phyloP scores from a whole-genome alignment of 2,888 invertebrate species.

The Tigriopus californicus region DNA sequence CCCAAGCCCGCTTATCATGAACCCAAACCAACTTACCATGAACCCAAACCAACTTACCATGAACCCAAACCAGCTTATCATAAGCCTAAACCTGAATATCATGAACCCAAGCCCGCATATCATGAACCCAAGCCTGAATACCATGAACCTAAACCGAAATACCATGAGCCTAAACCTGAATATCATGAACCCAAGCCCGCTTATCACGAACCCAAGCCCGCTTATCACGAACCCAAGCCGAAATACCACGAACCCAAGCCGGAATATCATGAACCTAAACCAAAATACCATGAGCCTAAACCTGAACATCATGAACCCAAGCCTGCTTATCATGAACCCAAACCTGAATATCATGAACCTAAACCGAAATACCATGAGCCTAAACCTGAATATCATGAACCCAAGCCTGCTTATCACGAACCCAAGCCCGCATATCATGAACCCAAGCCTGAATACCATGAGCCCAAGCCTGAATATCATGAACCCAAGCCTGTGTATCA shows the following conservation, averaged over 20 bases:
- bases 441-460: constrained; percentile 4
- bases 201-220: background rate
- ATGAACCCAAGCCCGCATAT: background rate
- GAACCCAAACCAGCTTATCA: background rate
- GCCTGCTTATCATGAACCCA: background rate
- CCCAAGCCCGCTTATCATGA: background rate
- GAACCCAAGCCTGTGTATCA: background rate
- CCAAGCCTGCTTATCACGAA: background rate
- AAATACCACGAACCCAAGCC: background rate
- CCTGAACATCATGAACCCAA: background rate
- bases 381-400: constrained; percentile 1
- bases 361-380: constrained; percentile 1
- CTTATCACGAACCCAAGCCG: background rate
- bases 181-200: constrained; percentile 4
- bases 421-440: background rate
- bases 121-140: background rate
- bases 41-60: background rate
- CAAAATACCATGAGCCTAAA: background rate
- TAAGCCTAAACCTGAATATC: background rate
- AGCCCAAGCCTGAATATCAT: background rate
- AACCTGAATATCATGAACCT: background rate
- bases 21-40: constrained; percentile 1
- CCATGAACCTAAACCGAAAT: background rate
- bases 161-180: background rate
- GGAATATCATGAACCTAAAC: background rate